A percentile compares a stretch with the other conserved stretches of the same genome.
These are phyloP conservation scores for Cynopterus brachyotis DNA, from an alignment of 2,113 vertebrate genomes.

Conservation along the genomic window DNA sequence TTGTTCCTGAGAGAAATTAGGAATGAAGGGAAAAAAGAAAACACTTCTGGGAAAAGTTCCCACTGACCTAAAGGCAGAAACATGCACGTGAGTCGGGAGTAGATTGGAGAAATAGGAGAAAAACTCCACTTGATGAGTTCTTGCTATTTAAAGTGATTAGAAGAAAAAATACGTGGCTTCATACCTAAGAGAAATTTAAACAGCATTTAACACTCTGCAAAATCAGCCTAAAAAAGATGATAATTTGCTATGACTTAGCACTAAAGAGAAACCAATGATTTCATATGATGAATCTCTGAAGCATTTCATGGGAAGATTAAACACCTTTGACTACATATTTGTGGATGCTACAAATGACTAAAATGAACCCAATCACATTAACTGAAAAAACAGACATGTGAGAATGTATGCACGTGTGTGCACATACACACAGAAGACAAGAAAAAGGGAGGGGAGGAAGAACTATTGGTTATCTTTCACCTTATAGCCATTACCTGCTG, in stretches of 20 bases:
- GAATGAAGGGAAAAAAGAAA: conserved; percentile 59
- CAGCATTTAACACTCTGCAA: conserved; percentile 67
- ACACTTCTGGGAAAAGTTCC: conserved; percentile 55
- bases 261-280: conserved; percentile 60
- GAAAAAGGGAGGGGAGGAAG: too few relatives aligned
- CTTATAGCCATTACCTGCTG: background rate
- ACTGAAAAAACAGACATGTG: background rate
- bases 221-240: conserved; percentile 66
- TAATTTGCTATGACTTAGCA: conserved; percentile 74
- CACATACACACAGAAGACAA: background rate
- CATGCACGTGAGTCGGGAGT: conserved; percentile 49
- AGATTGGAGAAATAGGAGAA: conserved; percentile 34
- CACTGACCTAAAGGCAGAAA: conserved; percentile 72
- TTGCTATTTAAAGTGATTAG: conserved; percentile 69
- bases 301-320: conserved; percentile 37
- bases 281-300: conserved; percentile 41
- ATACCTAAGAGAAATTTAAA: conserved; percentile 66
- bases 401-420: background rate
- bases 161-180: conserved; percentile 67
- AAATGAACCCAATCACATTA: background rate
- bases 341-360: background rate
- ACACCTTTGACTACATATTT: conserved; percentile 16
- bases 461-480: background rate
- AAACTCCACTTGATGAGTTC: conserved; percentile 66
- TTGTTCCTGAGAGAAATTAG: conserved; percentile 75